Evolutionary conservation across 2,113 vertebrate genomes (phyloP).

Genomic region (Apteryx mantelli): DNA sequence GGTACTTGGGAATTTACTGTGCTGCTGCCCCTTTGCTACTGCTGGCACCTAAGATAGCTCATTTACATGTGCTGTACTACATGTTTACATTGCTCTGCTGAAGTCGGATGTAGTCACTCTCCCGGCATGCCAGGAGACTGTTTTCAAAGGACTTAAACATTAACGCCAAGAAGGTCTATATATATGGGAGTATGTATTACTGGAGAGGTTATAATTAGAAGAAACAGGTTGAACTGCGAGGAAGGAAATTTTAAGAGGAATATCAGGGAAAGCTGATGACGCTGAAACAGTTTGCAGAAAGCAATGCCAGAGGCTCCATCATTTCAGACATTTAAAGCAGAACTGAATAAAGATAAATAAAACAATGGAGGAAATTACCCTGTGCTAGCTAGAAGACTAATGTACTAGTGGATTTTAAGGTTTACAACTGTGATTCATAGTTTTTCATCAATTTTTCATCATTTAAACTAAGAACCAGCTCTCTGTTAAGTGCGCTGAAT

Average conservation of each 20-base stretch:
- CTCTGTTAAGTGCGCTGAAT: background rate
- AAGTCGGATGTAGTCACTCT: background rate
- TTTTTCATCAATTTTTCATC: background rate
- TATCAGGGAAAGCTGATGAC: background rate
- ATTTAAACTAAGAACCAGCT: background rate
- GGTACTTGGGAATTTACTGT: background rate
- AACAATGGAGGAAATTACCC: background rate
- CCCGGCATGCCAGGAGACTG: background rate
- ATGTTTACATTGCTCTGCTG: background rate
- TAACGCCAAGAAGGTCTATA: background rate
- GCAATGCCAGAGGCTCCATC: background rate
- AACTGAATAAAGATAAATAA: background rate
- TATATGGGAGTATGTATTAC: background rate
- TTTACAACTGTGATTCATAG: background rate
- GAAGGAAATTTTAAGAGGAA: background rate
- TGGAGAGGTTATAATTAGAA: slow-evolving; percentile 16
- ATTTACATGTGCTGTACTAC: background rate
- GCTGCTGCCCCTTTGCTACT: background rate
- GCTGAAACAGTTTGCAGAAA: background rate
- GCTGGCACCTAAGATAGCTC: background rate
- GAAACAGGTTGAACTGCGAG: background rate
- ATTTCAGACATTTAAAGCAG: background rate
- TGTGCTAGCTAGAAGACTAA: background rate
- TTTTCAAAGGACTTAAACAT: slow-evolving; percentile 5
- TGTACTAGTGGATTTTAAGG: background rate